Evolutionary conservation across 2,888 invertebrate species (phyloP).

Genomic region (Nasonovia ribisnigri): DNA sequence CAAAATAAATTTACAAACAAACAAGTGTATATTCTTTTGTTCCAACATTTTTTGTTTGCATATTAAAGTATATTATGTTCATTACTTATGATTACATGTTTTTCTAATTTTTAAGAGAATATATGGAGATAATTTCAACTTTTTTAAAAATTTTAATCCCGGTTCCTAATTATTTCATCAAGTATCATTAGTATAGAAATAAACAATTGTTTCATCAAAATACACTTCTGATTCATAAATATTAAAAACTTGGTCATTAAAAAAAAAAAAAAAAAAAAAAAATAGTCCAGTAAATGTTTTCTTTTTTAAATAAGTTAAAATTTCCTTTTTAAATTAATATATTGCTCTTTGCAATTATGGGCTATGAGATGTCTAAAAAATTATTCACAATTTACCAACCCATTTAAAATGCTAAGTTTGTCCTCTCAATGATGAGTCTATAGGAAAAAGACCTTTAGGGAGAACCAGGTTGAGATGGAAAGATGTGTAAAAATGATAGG

Average conservation of each 20-base stretch:
- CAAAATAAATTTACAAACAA: background rate
- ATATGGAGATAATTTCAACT: background rate
- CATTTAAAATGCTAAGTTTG: too few species aligned
- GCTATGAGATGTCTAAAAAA: too few species aligned
- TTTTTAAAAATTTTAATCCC: background rate
- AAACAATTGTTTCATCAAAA: background rate
- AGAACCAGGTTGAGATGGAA: too few species aligned
- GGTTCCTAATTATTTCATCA: background rate
- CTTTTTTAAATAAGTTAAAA: background rate
- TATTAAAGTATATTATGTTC: background rate
- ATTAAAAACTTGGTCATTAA: background rate
- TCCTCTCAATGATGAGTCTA: too few species aligned
- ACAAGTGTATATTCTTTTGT: background rate
- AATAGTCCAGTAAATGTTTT: too few species aligned
- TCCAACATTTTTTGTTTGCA: background rate
- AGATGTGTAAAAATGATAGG: too few species aligned
- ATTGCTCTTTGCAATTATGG: background rate
- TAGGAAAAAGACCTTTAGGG: too few species aligned
- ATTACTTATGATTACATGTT: background rate
- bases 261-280: too few species aligned
- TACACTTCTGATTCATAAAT: background rate
- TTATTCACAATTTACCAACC: too few species aligned
- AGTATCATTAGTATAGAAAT: too few species aligned
- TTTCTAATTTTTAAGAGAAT: background rate
- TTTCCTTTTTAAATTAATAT: background rate